Percentiles rank a stretch among this genome's conserved stretches.
Evolutionary conservation across 2,888 invertebrate genomes (phyloP).

Genomic region (Sinelater perroti): DNA sequence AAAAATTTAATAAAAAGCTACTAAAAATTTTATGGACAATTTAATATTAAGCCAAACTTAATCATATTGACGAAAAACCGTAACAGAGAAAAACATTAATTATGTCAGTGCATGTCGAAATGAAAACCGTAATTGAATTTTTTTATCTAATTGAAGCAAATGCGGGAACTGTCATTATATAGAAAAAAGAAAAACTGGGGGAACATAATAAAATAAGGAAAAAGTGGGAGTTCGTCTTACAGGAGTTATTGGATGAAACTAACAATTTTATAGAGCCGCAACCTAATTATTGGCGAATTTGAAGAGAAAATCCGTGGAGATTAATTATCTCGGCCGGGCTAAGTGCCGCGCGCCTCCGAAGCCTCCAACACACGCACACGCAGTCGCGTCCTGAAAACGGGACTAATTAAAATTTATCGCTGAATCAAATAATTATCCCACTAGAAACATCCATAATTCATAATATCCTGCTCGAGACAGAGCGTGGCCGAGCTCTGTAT

Average conservation of each 20-base stretch:
- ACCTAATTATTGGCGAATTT: constrained; percentile 6
- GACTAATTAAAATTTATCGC: constrained; percentile 28
- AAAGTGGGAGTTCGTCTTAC: too few relatives aligned
- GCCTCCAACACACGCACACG: neutral
- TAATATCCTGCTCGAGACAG: constrained; percentile 21
- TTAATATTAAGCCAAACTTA: too few relatives aligned
- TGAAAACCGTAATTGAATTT: too few relatives aligned
- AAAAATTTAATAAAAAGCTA: too few relatives aligned
- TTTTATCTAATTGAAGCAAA: too few relatives aligned
- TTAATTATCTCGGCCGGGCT: constrained; percentile 5
- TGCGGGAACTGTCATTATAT: too few relatives aligned
- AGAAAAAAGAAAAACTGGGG: too few relatives aligned
- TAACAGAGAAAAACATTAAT: too few relatives aligned
- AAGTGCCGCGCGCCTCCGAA: neutral
- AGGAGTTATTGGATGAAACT: neutral
- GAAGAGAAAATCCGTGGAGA: neutral
- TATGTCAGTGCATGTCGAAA: too few relatives aligned
- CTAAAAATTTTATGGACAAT: too few relatives aligned
- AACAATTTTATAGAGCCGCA: constrained; percentile 1
- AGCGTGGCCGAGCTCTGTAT: constrained; percentile 21
- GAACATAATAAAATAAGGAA: too few relatives aligned
- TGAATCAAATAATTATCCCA: constrained; percentile 25
- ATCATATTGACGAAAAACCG: too few relatives aligned
- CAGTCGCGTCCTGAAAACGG: constrained; percentile 14
- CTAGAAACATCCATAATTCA: constrained; percentile 30